Percentiles rank a stretch among this genome's conserved stretches.
phyloP scores from a whole-genome alignment of 2,888 invertebrate species.

The Xylota segnis region DNA sequence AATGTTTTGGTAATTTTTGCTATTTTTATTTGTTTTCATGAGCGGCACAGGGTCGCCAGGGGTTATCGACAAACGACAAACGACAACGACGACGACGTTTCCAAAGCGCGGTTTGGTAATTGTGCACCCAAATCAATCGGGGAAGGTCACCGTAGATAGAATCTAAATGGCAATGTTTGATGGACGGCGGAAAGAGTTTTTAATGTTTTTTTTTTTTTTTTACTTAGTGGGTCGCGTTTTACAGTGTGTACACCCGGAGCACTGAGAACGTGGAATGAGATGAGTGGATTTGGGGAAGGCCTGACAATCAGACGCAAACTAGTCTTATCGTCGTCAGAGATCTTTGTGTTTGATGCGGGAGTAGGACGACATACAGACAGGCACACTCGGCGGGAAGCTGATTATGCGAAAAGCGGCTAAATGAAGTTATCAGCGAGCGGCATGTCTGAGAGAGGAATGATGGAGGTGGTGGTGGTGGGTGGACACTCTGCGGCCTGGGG shows the following conservation, averaged over 20 bases:
- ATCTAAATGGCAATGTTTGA: neutral
- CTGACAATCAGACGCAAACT: neutral
- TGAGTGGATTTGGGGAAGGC: conserved; percentile 35
- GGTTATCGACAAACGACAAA: no score
- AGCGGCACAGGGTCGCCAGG: conserved; percentile 6
- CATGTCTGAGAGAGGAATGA: neutral
- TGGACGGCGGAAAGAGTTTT: neutral
- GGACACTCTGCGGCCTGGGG: neutral
- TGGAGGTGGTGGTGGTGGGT: neutral
- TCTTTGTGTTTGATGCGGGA: conserved; percentile 4
- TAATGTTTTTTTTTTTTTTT: neutral
- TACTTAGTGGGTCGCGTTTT: neutral
- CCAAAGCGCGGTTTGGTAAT: conserved; percentile 6
- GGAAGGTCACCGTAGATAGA: conserved; percentile 2
- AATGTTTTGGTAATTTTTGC: conserved; percentile 42
- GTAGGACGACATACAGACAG: neutral
- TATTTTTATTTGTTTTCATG: conserved; percentile 43
- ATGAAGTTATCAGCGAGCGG: conserved; percentile 7
- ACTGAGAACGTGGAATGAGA: conserved; percentile 31
- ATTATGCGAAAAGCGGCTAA: conserved; percentile 30
- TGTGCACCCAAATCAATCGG: neutral
- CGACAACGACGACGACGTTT: conserved; percentile 18
- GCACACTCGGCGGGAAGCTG: conserved; percentile 25
- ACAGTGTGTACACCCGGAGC: conserved; percentile 15
- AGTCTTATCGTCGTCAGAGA: conserved; percentile 22